phyloP scores from a whole-genome alignment of 2,888 invertebrate species.

The Melipona bicolor region DNA sequence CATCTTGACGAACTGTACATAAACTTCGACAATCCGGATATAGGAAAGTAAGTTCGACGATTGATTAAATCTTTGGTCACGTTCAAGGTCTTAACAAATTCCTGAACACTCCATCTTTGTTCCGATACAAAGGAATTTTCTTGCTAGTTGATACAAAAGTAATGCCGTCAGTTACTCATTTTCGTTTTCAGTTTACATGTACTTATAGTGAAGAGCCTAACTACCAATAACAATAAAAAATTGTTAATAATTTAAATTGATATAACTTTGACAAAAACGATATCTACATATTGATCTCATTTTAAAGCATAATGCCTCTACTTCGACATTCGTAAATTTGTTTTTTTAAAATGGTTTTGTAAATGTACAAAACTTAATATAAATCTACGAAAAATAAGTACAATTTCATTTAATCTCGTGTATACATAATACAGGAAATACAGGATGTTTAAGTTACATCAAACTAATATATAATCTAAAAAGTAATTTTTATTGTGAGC shows the following conservation, averaged over 20 bases:
- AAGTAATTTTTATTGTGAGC: neutral
- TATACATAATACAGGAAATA: neutral
- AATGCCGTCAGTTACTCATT: too few species aligned
- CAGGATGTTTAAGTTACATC: neutral
- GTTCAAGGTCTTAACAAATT: neutral
- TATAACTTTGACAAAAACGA: too few species aligned
- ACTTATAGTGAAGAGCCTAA: too few species aligned
- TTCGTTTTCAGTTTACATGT: too few species aligned
- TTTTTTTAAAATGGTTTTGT: too few species aligned
- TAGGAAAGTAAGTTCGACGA: constrained; percentile 75
- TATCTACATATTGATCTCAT: too few species aligned
- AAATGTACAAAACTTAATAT: neutral
- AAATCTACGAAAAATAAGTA: neutral
- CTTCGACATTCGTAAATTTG: too few species aligned
- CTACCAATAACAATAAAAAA: too few species aligned
- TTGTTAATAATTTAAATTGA: too few species aligned
- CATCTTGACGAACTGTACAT: constrained; percentile 73
- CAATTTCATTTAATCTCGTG: neutral
- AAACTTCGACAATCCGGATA: constrained; percentile 75
- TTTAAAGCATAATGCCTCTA: too few species aligned
- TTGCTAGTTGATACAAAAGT: too few species aligned
- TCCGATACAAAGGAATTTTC: too few species aligned
- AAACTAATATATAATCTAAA: neutral
- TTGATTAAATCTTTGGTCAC: neutral
- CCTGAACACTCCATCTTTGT: neutral